phyloP scores from a whole-genome alignment of 2,113 vertebrate species.

The Galbula dea region DNA sequence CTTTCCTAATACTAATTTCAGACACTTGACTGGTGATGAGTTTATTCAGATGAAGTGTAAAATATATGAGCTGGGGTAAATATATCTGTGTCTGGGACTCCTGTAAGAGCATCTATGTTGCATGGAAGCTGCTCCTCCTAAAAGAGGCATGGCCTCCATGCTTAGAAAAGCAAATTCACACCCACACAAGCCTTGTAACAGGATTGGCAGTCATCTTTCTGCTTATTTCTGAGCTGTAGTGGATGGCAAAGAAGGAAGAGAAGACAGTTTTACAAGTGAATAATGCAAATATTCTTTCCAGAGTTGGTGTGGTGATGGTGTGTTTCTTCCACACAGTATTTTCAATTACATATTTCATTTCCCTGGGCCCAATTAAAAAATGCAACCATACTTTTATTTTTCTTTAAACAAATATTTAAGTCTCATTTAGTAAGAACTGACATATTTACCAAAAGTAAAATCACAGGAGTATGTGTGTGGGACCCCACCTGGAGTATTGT shows the following conservation, averaged over 20 bases:
- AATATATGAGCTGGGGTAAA: not conserved
- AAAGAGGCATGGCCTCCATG: not conserved
- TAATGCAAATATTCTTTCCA: not conserved
- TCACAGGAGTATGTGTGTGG: not conserved
- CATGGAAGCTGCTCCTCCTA: not conserved
- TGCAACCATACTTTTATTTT: not conserved
- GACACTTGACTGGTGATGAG: not conserved
- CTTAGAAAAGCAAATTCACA: not conserved
- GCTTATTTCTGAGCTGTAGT: not conserved
- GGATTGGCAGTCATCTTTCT: not conserved
- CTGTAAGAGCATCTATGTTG: not conserved
- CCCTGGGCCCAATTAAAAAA: not conserved
- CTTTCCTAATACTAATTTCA: not conserved
- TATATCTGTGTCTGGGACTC: not conserved
- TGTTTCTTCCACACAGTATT: not conserved
- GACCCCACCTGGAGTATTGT: too few species aligned
- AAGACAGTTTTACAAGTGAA: not conserved
- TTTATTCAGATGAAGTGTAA: not conserved
- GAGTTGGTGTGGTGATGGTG: accelerated
- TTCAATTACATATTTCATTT: not conserved
- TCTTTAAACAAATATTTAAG: not conserved
- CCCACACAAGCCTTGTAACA: not conserved
- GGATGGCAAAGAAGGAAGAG: not conserved
- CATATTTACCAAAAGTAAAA: not conserved
- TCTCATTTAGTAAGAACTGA: not conserved